Evolutionary conservation across 2,113 vertebrate genomes (phyloP).

Genomic region (Gila orcuttii): DNA sequence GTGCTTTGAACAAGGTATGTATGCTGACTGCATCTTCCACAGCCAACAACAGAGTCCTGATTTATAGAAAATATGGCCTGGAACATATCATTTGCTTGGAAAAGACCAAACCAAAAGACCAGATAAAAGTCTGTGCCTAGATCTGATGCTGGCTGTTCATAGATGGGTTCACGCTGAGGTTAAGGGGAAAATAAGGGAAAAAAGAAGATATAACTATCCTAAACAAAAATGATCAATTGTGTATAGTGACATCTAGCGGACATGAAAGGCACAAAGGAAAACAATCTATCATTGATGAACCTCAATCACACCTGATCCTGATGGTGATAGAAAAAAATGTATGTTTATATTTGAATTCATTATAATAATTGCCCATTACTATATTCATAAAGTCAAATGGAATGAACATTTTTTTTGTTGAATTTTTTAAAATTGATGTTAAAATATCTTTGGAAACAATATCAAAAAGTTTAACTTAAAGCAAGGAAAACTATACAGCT

Average conservation of each 20-base stretch:
- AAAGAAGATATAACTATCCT: not conserved
- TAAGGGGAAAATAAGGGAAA: not conserved
- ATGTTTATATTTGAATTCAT: too few relatives aligned
- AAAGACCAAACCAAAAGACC: conserved; percentile 15
- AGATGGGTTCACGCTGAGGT: conserved; percentile 7
- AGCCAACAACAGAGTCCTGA: conserved; percentile 34
- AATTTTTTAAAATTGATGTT: too few relatives aligned
- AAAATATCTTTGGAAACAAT: too few relatives aligned
- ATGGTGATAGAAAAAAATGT: too few relatives aligned
- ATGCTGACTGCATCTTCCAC: conserved; percentile 50
- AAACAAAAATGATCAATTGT: not conserved
- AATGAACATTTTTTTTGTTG: too few relatives aligned
- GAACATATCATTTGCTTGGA: not conserved
- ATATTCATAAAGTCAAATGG: too few relatives aligned
- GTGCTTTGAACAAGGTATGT: conserved; percentile 56
- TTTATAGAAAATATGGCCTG: conserved; percentile 41
- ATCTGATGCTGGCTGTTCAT: not conserved
- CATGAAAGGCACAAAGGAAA: not conserved
- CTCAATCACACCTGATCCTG: not conserved
- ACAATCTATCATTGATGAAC: not conserved
- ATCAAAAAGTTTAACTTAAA: too few relatives aligned
- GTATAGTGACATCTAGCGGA: conserved; percentile 33
- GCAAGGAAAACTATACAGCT: too few relatives aligned
- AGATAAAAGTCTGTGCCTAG: conserved; percentile 16
- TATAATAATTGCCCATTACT: too few relatives aligned